Percentiles rank a stretch among this genome's conserved stretches.
These are phyloP conservation scores for Pteruthius melanotis DNA, from an alignment of 2,113 vertebrate species.

Conservation along the genomic window DNA sequence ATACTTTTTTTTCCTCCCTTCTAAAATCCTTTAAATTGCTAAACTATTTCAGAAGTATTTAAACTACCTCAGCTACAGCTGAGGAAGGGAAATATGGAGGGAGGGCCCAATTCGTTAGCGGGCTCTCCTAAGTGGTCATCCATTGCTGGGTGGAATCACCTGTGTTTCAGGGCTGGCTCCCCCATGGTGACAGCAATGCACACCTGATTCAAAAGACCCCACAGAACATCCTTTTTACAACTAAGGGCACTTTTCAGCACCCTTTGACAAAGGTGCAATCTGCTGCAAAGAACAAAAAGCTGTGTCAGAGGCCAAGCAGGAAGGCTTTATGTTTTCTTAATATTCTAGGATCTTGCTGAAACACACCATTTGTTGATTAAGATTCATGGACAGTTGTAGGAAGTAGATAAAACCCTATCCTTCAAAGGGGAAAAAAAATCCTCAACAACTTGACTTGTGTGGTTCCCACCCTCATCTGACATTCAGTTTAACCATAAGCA, in stretches of 20 bases:
- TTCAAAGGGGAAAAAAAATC: neutral
- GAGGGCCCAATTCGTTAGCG: rapidly evolving
- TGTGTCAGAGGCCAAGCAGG: neutral
- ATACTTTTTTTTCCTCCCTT: rapidly evolving
- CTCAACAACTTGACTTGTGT: neutral
- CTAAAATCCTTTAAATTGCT: neutral
- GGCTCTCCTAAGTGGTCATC: neutral
- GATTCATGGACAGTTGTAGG: neutral
- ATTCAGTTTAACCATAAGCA: neutral
- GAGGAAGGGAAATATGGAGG: neutral
- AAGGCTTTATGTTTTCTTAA: neutral
- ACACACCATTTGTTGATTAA: neutral
- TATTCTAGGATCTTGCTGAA: neutral
- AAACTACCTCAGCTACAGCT: neutral
- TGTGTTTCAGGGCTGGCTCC: rapidly evolving
- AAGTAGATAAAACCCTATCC: neutral
- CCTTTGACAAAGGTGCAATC: neutral
- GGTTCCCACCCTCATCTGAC: neutral
- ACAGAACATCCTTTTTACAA: neutral
- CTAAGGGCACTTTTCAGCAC: neutral
- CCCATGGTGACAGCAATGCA: too few relatives aligned
- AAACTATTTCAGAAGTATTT: neutral
- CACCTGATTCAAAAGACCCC: neutral
- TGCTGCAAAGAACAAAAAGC: neutral
- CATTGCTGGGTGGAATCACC: neutral